phyloP scores from a whole-genome alignment of 1,140 invertebrate genomes.

The Rhyacophila brunnea region DNA sequence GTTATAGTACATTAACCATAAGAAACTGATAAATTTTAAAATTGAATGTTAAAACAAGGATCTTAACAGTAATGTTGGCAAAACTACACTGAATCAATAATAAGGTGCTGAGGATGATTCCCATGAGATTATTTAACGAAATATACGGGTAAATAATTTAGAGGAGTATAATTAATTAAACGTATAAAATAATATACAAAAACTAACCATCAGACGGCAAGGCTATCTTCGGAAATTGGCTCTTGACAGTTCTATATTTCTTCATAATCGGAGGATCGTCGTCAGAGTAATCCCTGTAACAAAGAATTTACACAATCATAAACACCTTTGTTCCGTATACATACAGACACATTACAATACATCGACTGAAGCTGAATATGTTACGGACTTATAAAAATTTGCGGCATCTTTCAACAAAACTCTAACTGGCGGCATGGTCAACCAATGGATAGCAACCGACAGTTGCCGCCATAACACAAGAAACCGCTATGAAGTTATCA shows the following conservation, averaged over 20 bases:
- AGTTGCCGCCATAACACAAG: conserved; percentile 24
- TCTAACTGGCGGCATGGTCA: conserved; percentile 11
- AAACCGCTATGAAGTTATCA: conserved; percentile 20
- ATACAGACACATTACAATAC: neutral
- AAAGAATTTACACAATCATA: neutral
- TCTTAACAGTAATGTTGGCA: too few relatives aligned
- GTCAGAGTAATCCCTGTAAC: conserved; percentile 24
- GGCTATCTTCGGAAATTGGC: conserved; percentile 27
- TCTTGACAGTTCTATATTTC: conserved; percentile 27
- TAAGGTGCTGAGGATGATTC: neutral
- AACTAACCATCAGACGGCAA: conserved; percentile 28
- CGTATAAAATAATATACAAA: neutral
- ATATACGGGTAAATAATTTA: too few relatives aligned
- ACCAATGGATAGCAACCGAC: neutral
- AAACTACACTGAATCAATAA: too few relatives aligned
- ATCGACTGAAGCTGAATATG: too few relatives aligned
- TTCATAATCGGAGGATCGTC: conserved; percentile 34
- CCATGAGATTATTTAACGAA: too few relatives aligned
- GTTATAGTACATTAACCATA: too few relatives aligned
- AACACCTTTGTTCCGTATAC: neutral
- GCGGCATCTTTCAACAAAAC: conserved; percentile 16
- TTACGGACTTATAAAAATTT: conserved; percentile 18
- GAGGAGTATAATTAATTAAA: too few relatives aligned
- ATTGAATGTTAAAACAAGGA: too few relatives aligned
- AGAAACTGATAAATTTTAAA: too few relatives aligned